These are phyloP conservation scores for Pangasius djambal DNA, from an alignment of 2,797 vertebrate species.

Conservation along the genomic window DNA sequence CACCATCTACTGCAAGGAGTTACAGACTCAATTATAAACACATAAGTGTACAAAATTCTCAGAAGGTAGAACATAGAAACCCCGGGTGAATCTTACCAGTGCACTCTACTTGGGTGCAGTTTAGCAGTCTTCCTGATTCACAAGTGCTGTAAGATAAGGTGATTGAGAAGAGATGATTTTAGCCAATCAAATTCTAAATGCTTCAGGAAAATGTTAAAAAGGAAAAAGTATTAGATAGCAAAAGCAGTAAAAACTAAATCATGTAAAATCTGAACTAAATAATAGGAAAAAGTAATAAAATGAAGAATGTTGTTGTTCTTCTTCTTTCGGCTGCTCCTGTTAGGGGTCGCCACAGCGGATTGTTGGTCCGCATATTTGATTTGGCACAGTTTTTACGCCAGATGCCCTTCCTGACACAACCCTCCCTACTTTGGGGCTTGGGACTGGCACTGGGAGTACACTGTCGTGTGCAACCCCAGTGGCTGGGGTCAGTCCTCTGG, in stretches of 20 bases:
- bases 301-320: background rate
- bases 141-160: conserved; percentile 75
- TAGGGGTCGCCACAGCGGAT: too few relatives aligned
- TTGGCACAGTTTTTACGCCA: too few relatives aligned
- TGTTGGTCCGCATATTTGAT: too few relatives aligned
- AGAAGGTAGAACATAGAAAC: background rate
- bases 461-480: too few relatives aligned
- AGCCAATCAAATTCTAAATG: background rate
- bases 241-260: background rate
- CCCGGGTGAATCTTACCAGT: conserved; percentile 67
- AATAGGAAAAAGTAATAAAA: background rate
- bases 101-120: conserved; percentile 78
- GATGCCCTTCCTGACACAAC: too few relatives aligned
- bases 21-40: background rate
- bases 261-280: background rate
- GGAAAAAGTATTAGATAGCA: background rate
- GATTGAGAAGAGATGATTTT: background rate
- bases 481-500: too few relatives aligned
- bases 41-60: background rate
- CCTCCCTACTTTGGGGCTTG: too few relatives aligned
- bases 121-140: conserved; percentile 74
- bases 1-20: conserved; percentile 65
- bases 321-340: too few relatives aligned
- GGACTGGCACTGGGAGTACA: too few relatives aligned
- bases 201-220: background rate